Base-by-base conservation (phyloP, 2,888 invertebrate species). In the Sepiola atlantica region DNA sequence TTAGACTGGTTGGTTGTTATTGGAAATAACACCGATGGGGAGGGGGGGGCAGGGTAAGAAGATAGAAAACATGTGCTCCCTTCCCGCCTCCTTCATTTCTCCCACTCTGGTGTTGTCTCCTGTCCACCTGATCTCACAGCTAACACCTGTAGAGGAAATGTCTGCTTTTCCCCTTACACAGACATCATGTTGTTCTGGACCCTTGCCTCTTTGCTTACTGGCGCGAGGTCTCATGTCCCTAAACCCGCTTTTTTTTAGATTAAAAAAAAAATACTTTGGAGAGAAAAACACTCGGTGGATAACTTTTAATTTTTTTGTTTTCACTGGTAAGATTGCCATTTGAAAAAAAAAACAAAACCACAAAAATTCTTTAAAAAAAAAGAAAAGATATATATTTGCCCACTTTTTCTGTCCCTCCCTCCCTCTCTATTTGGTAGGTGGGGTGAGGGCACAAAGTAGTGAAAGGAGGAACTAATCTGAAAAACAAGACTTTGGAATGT, bases 131-230 rank as follows among this genome's bases (percentile, higher is more conserved):
- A 77, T 77, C n/a, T 77, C n/a, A 14, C n/a, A 77, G 77, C n/a
- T 77, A 32, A 32, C 77, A 77, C 77, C 77, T 77, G 77, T n/a
- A 77, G n/a, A 77, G 10, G 77, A 77, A 77, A 32, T 77, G 77
- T 77, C n/a, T n/a, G n/a, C 77, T 77, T 77, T 77, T 77, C 77
- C 77, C 77, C n/a, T 77, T n/a, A n/a, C 77, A 77, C n/a, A 77
- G 16, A 77, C 77, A 77, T 77, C 77, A 77, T 77, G n/a, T 77
- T 77, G 77, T 77, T 77, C n/a, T n/a, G n/a, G n/a, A n/a, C n/a
- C 14, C 77, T n/a, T 77, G n/a, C 77, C n/a, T 18, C 12, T n/a
- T 77, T 77, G n/a, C 77, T 77, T 77, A 32, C n/a, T n/a, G 16
- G n/a, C 77, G 16, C 21, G 10, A 12, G n/a, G 77, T 77, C 77